These are phyloP conservation scores for Lepilemur septentrionalis DNA, from an alignment of 2,797 vertebrate species.

Conservation along the genomic window DNA sequence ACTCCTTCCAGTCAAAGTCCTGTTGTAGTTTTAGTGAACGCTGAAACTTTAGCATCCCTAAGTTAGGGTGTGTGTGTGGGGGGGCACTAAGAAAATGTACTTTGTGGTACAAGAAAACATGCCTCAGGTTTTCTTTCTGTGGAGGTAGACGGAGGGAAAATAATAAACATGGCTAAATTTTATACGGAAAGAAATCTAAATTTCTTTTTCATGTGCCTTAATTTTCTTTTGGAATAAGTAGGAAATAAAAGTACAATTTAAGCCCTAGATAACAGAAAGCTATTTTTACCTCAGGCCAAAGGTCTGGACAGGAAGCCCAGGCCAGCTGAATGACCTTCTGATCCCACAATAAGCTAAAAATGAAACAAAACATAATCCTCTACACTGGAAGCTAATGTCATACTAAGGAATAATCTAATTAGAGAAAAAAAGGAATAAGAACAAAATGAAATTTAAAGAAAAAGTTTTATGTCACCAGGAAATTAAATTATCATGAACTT, in stretches of 20 bases:
- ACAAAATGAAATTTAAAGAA: background rate
- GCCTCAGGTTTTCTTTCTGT: slow-evolving; percentile 20
- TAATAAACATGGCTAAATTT: slow-evolving; percentile 19
- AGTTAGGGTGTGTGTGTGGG: background rate
- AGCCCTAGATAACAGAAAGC: background rate
- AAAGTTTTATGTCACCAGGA: background rate
- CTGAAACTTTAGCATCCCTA: background rate
- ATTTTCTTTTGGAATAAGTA: slow-evolving; percentile 1
- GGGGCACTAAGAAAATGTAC: background rate
- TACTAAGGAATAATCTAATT: background rate
- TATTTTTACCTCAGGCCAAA: background rate
- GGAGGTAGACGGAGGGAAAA: slow-evolving; percentile 50
- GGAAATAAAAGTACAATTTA: background rate
- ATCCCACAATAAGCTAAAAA: background rate
- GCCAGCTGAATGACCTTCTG: background rate
- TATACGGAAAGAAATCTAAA: slow-evolving; percentile 20
- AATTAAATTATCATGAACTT: background rate
- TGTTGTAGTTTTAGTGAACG: background rate
- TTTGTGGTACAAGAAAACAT: slow-evolving; percentile 6
- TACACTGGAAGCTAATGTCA: background rate
- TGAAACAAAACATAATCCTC: background rate
- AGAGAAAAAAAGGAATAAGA: background rate
- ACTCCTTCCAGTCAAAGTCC: background rate
- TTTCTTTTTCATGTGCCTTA: background rate
- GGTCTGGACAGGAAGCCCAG: background rate